phyloP scores from a whole-genome alignment of 2,888 invertebrate species.

The Pyrochroa serraticornis region DNA sequence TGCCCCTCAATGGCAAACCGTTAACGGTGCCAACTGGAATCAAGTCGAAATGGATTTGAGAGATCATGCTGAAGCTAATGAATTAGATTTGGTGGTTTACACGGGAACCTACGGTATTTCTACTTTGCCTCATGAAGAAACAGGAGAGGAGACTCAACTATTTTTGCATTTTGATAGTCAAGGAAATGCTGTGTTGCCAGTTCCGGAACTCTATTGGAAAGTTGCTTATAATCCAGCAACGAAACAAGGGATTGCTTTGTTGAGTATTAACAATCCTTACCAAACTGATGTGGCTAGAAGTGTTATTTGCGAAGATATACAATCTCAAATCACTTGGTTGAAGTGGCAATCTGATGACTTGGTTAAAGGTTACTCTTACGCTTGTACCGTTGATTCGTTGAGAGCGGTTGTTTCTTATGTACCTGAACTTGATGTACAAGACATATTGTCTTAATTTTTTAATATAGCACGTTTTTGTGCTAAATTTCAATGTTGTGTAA shows the following conservation, averaged over 20 bases:
- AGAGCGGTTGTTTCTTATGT: constrained; percentile 61
- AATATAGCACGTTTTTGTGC: too few relatives aligned
- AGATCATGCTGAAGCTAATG: constrained; percentile 39
- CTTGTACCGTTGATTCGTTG: constrained; percentile 66
- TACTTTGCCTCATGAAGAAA: constrained; percentile 59
- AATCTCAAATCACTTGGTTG: constrained; percentile 66
- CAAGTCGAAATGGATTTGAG: constrained; percentile 51
- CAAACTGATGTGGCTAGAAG: constrained; percentile 35
- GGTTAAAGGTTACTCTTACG: constrained; percentile 66
- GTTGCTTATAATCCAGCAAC: constrained; percentile 62
- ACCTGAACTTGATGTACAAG: constrained; percentile 60
- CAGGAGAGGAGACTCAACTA: constrained; percentile 38
- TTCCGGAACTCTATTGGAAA: constrained; percentile 66
- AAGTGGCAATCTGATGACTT: constrained; percentile 61
- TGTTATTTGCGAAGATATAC: constrained; percentile 57
- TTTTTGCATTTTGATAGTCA: constrained; percentile 43
- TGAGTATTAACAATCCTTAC: constrained; percentile 69
- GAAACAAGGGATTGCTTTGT: constrained; percentile 63
- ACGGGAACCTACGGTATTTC: constrained; percentile 64
- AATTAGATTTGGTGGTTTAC: constrained; percentile 50
- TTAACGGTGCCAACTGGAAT: constrained; percentile 67
- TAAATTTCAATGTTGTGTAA: too few relatives aligned
- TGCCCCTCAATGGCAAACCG: constrained; percentile 70
- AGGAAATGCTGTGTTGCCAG: constrained; percentile 54
- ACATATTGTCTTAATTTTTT: constrained; percentile 13